phyloP scores from a whole-genome alignment of 2,888 invertebrate genomes.

The Drosophila borborema region DNA sequence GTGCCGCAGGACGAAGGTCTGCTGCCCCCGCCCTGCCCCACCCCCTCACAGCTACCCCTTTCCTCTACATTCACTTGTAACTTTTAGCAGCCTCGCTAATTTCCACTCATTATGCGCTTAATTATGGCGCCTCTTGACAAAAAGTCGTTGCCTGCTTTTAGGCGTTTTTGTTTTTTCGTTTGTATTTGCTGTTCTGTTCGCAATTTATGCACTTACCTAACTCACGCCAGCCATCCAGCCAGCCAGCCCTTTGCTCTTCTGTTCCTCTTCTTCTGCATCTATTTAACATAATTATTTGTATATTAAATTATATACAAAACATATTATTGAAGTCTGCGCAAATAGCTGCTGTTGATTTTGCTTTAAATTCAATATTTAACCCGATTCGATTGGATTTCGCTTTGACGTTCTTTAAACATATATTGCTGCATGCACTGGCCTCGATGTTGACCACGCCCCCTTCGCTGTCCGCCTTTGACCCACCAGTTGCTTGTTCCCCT shows the following conservation, averaged over 20 bases:
- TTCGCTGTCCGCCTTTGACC: neutral
- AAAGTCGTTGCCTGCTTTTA: slow-evolving; percentile 42
- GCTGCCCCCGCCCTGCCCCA: neutral
- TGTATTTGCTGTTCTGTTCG: slow-evolving; percentile 29
- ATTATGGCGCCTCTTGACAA: slow-evolving; percentile 54
- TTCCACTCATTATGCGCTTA: slow-evolving; percentile 64
- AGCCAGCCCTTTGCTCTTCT: neutral
- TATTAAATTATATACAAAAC: slow-evolving; percentile 11
- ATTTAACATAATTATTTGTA: slow-evolving; percentile 31
- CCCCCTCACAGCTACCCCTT: neutral
- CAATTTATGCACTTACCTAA: slow-evolving; percentile 52
- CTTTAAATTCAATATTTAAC: slow-evolving; percentile 1
- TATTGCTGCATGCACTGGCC: slow-evolving; percentile 27
- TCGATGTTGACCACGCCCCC: neutral
- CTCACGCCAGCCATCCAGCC: neutral
- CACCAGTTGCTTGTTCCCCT: neutral
- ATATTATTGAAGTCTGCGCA: slow-evolving; percentile 8
- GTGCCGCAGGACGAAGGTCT: neutral
- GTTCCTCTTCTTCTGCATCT: neutral
- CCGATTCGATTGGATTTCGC: neutral
- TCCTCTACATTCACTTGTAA: slow-evolving; percentile 10
- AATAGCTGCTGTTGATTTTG: neutral
- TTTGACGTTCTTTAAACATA: slow-evolving; percentile 1
- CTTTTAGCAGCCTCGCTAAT: slow-evolving; percentile 63
- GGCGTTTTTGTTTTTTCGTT: slow-evolving; percentile 29